A percentile compares a stretch with the other conserved stretches of the same genome.
Evolutionary conservation across 1,140 invertebrate species (phyloP).

Genomic region (Eufriesea mexicana): DNA sequence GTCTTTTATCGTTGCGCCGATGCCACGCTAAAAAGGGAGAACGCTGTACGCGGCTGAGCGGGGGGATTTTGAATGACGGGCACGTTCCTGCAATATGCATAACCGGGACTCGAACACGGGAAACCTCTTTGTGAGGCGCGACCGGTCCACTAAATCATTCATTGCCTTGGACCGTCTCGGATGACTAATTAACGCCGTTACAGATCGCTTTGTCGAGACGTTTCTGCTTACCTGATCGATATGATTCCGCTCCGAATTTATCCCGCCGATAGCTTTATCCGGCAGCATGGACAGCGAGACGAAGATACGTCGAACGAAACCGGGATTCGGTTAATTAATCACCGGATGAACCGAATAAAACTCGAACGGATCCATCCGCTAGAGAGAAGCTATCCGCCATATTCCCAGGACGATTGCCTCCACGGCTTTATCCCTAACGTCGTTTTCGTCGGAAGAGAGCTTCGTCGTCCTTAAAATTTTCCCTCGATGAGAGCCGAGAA

Average conservation of each 20-base stretch:
- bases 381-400: background rate
- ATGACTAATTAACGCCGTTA: conserved; percentile 69
- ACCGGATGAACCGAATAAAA: background rate
- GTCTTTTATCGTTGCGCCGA: conserved; percentile 54
- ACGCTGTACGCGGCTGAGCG: conserved; percentile 36
- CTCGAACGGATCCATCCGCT: background rate
- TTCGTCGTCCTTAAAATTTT: background rate
- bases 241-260: conserved; percentile 8
- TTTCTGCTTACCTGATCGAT: conserved; percentile 62
- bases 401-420: background rate
- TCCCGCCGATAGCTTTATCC: background rate
- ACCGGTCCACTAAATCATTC: conserved; percentile 76
- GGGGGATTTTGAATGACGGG: conserved; percentile 78
- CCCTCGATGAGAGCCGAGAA: background rate
- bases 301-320: background rate
- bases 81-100: conserved; percentile 80
- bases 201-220: conserved; percentile 62
- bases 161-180: conserved; percentile 70
- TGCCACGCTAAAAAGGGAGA: conserved; percentile 61
- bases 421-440: background rate
- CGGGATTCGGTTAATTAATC: background rate
- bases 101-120: conserved; percentile 76
- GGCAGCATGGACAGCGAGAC: background rate
- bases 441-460: background rate
- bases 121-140: conserved; percentile 79